Base-by-base conservation (phyloP, 2,113 vertebrate genomes). In the Prochilodus magdalenae region DNA sequence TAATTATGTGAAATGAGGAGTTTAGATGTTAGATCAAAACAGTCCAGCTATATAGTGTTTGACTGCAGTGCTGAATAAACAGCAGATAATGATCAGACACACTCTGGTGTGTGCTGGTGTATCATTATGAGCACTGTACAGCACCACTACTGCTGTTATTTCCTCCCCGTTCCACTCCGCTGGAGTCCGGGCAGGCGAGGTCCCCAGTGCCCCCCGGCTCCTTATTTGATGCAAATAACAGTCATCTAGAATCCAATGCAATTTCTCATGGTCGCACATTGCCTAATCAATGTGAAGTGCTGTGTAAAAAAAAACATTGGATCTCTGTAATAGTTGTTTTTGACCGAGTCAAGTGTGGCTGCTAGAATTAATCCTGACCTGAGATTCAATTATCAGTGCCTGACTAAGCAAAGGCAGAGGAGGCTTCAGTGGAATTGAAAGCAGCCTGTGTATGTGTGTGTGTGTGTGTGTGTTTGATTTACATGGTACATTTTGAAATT, bases 251-350 rank as follows among this genome's bases (percentile, higher is more conserved):
- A 97, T 97, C 96, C 90, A 95, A 93, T 92, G 92, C 92, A 95
- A 82, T 96, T 94, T 94, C 92, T 92, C 94, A 89, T 97, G 96
- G 95, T 95, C 94, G 85, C 96, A 98, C 98, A 95, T 98, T 98
- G 96, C 95, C 95, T 99, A 99, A 98, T 99, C 97, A 99, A 98
- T 97, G 97, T 98, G 98, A 99, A 99, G 97, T 97, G 96, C 96
- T 93, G 95, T 98, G 97, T 97, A 98, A 98, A 97, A 98, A 97
- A 98, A 98, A 93, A 90, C 91, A 98, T 96, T 96, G 94, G 95
- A 95, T 98, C 94, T 94, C 94, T 94, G 93, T 97, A 97, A 96
- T 97, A 95, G 97, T 97, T 96, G 95, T 97, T 98, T 94, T 98
- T 99, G 97, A 99, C 97, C 96, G 96, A 99, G 98, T 99, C 97